phyloP scores from a whole-genome alignment of 2,888 invertebrate species.

The Cheiracanthium punctorium region DNA sequence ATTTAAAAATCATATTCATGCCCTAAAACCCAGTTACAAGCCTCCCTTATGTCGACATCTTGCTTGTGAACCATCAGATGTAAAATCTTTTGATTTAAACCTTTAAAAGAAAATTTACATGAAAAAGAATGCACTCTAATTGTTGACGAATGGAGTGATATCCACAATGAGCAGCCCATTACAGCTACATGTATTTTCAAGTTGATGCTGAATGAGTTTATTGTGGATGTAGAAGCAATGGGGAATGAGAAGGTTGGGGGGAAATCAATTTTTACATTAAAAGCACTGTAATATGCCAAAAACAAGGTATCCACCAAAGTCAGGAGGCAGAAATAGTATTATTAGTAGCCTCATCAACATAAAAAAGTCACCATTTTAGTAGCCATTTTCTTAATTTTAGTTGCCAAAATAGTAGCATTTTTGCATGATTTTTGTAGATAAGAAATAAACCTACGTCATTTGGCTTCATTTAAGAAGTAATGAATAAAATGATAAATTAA shows the following conservation, averaged over 20 bases:
- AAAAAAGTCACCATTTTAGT: too few species aligned
- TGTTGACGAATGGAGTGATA: constrained; percentile 5
- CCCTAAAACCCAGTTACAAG: neutral
- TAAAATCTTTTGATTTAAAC: neutral
- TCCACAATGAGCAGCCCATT: constrained; percentile 11
- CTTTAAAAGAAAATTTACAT: neutral
- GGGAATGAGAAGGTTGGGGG: neutral
- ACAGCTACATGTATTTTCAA: neutral
- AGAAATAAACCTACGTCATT: too few species aligned
- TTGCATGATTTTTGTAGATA: too few species aligned
- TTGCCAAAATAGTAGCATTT: too few species aligned
- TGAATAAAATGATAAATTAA: too few species aligned
- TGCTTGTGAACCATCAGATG: neutral
- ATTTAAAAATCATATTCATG: too few species aligned
- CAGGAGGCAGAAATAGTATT: too few species aligned
- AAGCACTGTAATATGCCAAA: neutral
- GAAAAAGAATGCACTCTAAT: neutral
- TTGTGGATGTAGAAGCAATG: neutral
- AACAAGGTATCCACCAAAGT: too few species aligned
- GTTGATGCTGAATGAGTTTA: neutral
- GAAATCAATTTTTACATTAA: neutral
- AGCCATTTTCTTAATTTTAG: too few species aligned
- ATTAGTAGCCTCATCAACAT: too few species aligned
- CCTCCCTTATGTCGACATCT: neutral
- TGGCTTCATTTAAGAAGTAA: too few species aligned